Evolutionary conservation across 92 coral and sea anemone species (phyloP), one percentile per base, ranked within the genome.

Genomic region (Umimayanthus chanpuru): DNA sequence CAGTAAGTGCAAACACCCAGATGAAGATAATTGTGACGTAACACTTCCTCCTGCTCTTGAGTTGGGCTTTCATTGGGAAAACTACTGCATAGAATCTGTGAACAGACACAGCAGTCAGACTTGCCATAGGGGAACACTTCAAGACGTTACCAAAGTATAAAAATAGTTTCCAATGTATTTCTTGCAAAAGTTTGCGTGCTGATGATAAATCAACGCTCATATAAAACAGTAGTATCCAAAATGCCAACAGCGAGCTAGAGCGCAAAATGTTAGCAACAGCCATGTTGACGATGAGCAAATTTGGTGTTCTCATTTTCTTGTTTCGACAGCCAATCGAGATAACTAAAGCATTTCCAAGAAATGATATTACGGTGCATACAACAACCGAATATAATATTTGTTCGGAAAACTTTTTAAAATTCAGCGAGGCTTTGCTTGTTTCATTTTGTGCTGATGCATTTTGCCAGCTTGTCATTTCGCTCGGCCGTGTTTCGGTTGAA

Each of bases 81-180:
- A 81, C 26, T 4, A 81, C 86, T 40, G 76, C 86, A 40, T 81
- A 81, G 20, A 64, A 81, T 68, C 86, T 81, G 50, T 81, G 76
- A 20, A 66, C 61, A 23, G 86, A 1, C 28, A 81, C 72, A 25
- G 47, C 39, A 41, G 32, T 36, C 18, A 81, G 74, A 25, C 86
- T 65, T 70, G 65, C 75, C 75, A 66, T 65, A 3, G 66, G 25
- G 7, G 28, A 40, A 6, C 21, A 6, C 8, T 5, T 9, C 36
- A 16, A 77, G 40, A 30, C 30, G 0, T 9, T n/a, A 15, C 23
- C 14, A 20, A 41, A 25, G 81, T 10, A n/a, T 43, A 4, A 39
- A 25, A 77, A 11, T 23, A 44, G 39, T 20, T 26, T 47, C 32
- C 30, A 9, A 2, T 56, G 66, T 25, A 6, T 44, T 44, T 25